Base-by-base conservation (phyloP, 1,140 invertebrate genomes). In the Drosophila bocki region DNA sequence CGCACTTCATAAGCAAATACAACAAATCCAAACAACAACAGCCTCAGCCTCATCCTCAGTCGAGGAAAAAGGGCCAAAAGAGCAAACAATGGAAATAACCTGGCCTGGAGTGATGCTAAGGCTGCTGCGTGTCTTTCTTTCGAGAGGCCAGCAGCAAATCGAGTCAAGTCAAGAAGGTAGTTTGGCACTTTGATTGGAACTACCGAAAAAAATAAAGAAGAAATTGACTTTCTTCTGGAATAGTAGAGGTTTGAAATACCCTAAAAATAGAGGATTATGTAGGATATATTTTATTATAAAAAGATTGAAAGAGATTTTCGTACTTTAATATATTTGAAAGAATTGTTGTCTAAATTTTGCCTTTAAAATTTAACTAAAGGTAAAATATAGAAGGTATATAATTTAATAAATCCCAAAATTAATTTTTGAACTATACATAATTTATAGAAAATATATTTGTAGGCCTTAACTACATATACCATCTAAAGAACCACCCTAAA, bases 1-100 rank as follows among this genome's bases (percentile, higher is more conserved):
- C 85, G 85, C 85, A 88, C 85, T 88, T 88, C 85, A 88, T 88
- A 88, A 88, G 85, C 85, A 90, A 88, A 87, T 84, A 88, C 78
- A 90, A 88, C 79, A 82, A 78, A 75, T 63, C 39, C 79, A 67
- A 67, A 74, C 67, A 80, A 51, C 58, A 57, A 45, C 62, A 75
- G 41, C 33, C 13, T 5, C 41, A 61, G 32, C 50, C 45, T 37
- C 51, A 70, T 44, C 17, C 39, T n/a, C 47, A 48, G 22, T 32
- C 50, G 19, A 50, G 50, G 48, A 74, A 74, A 74, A 77, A 60
- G 82, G 82, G 75, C 83, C 80, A 83, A 83, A 88, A 86, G 80
- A 74, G 83, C 84, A 88, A 88, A 88, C 84, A 88, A 88, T 90
- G 85, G 80, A 75, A 71, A 70, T 58, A 83, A 79, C 77, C 85